Percentiles rank a stretch among this genome's conserved stretches.
Evolutionary conservation across 2,797 vertebrate genomes (phyloP).

Genomic region (Acanthis flammea): DNA sequence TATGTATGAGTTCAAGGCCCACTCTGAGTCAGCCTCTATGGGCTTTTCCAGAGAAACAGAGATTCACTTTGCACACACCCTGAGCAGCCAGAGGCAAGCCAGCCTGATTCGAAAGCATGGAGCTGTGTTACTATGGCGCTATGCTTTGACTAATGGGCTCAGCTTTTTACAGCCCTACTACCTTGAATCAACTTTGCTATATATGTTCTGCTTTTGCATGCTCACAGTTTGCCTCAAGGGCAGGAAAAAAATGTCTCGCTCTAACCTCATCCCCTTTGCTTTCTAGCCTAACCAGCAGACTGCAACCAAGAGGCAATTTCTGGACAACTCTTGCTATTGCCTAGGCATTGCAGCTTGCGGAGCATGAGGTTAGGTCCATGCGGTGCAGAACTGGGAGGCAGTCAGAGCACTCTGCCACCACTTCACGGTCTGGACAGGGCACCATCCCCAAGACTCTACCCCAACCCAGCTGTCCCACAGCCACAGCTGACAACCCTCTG

Average conservation of each 20-base stretch:
- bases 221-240: constrained; percentile 14
- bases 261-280: background rate
- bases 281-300: background rate
- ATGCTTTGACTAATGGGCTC: constrained; percentile 44
- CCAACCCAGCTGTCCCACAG: background rate
- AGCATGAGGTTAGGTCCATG: background rate
- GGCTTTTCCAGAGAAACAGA: constrained; percentile 31
- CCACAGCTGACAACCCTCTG: background rate
- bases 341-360: background rate
- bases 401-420: background rate
- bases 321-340: background rate
- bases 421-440: background rate
- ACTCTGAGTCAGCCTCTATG: background rate
- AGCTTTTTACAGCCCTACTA: background rate
- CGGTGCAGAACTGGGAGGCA: background rate
- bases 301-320: background rate
- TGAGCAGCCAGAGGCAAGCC: constrained; percentile 52
- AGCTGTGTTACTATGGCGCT: constrained; percentile 37
- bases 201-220: background rate
- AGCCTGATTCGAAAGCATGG: constrained; percentile 13
- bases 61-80: constrained; percentile 1
- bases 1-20: background rate
- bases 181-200: background rate
- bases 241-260: background rate
- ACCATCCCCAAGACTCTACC: background rate